Evolutionary conservation across 1,140 invertebrate genomes (phyloP).

Genomic region (Platyscapa corneri): DNA sequence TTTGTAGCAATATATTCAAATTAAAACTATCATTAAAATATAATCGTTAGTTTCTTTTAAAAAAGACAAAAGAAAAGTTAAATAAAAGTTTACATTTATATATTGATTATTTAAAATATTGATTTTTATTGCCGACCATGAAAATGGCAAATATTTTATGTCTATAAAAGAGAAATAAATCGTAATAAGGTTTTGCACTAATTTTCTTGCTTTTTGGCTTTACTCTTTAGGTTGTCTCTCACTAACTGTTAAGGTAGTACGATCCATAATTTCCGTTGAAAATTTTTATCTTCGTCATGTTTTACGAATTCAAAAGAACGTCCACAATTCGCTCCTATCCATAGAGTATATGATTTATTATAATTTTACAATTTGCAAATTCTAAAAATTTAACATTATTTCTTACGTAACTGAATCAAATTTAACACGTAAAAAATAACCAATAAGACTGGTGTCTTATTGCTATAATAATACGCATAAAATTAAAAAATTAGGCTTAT

Average conservation of each 20-base stretch:
- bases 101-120: slow-evolving; percentile 16
- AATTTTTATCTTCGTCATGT: slow-evolving; percentile 3
- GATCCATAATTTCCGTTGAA: slow-evolving; percentile 20
- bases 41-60: not conserved
- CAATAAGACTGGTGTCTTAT: not conserved
- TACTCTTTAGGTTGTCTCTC: not conserved
- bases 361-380: not conserved
- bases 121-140: slow-evolving; percentile 15
- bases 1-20: not conserved
- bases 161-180: slow-evolving; percentile 43
- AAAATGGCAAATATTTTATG: slow-evolving; percentile 12
- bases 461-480: too few relatives aligned
- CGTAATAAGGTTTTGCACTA: slow-evolving; percentile 15
- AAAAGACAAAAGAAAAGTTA: not conserved
- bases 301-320: slow-evolving; percentile 11
- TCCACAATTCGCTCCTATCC: not conserved
- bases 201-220: not conserved
- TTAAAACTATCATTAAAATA: not conserved
- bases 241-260: not conserved
- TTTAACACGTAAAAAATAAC: not conserved
- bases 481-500: not conserved
- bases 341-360: not conserved
- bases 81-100: not conserved
- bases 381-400: not conserved
- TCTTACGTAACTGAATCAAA: not conserved